Evolutionary conservation across 2,888 invertebrate species (phyloP), one percentile per base, ranked within the genome.

Genomic region (Noctua comes): DNA sequence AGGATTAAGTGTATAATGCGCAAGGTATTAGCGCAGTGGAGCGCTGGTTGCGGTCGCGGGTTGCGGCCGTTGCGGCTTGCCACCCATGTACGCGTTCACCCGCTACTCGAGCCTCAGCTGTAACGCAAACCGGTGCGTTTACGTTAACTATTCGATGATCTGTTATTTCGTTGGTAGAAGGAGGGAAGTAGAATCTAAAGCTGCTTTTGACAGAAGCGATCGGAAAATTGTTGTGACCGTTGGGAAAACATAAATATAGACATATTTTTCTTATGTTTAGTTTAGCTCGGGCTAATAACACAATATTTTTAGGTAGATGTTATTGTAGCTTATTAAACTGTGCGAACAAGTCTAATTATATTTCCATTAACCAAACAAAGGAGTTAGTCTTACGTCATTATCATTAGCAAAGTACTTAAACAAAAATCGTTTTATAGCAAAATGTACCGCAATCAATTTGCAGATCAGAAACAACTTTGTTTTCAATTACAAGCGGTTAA

Each of bases 61-160:
- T 92, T 96, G 96, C 89, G 96, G 96, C 95, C 68, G 82, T 93
- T 94, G 96, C 89, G 96, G 96, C 95, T 95, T 94, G 93, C 95
- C 96, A 95, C 95, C 96, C 95, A 93, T 89, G 91, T 80, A 82
- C 87, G 88, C 79, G 78, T 68, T 85, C 75, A 70, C 74, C 64
- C 74, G 54, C 62, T 68, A 59, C 80, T 68, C 77, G 73, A 48
- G 62, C 62, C 66, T 66, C 72, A n/a, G 51, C 76, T 54, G 57
- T 73, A 77, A 76, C 83, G 74, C 27, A 76, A 76, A 86, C 80
- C 31, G n/a, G 48, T 69, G 62, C 76, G 73, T 84, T 78, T 46
- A 73, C 68, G 86, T 86, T 71, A 54, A 75, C 46, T 40, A 57
- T 27, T 73, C 65, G 18, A 68, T 70, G 13, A 68, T 78, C 31